Base-by-base conservation (phyloP, 2,888 invertebrate genomes). In the Bombylius discolor region DNA sequence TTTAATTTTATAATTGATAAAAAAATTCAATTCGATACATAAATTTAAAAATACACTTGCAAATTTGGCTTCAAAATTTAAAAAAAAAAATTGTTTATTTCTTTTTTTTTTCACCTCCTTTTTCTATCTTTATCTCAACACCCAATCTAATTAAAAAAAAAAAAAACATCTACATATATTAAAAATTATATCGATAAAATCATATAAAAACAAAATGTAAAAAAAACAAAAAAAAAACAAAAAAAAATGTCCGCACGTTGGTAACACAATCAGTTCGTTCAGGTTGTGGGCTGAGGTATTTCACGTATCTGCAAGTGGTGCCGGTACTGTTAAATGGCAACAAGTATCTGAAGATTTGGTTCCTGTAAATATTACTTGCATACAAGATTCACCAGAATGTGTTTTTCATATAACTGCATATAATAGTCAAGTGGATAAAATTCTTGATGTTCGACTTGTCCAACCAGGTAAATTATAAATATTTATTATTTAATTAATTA, bases 231-330 rank as follows among this genome's bases (percentile, higher is more conserved):
- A 51, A 55, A 53, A 58, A 59, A 56, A 58, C 58, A 59, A 56
- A 56, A 51, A 55, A 45, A 60, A 57, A 55, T 53, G 59, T 58
- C 53, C 47, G 58, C 51, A 39, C 53, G 52, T 57, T 64, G 63
- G 60, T 63, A 63, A 65, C 60, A 62, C 61, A 60, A 64, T 65
- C 69, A 53, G 53, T 53, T 53, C 53, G 53, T 78, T 67, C 81
- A 91, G 97, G 79, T 79, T 97, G 72, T 97, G 97, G 97, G 97
- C 96, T 65, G 97, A 97, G 78, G 95, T 97, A 69, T 97, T 96
- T 77, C 93, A 96, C 77, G 96, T 97, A 69, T 92, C 92, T 65
- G 91, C 93, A 54, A 90, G 89, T 68, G 90, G 91, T 61, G 87
- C 89, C 62, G 92, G 93, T 68, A 89, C 89, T 49, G 92, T 94